phyloP scores from a whole-genome alignment of 2,888 invertebrate genomes.

The Podotricha telesiphe region DNA sequence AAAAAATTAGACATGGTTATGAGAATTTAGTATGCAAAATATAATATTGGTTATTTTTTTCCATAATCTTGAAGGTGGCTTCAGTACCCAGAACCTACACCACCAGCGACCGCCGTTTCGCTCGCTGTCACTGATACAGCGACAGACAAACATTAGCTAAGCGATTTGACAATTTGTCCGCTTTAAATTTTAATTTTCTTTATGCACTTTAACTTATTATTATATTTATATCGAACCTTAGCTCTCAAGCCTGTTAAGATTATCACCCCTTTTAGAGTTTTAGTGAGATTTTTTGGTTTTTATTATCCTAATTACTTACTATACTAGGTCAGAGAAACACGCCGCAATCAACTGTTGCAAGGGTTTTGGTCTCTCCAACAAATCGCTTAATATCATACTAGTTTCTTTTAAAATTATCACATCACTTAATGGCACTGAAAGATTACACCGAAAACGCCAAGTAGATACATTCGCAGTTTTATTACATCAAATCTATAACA shows the following conservation, averaged over 20 bases:
- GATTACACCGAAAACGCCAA: conserved; percentile 1
- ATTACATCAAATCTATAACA: conserved; percentile 6
- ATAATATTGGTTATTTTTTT: background rate
- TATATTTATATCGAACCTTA: background rate
- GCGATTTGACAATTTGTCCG: background rate
- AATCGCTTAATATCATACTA: too few relatives aligned
- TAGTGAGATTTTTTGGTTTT: background rate
- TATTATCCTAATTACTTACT: too few relatives aligned
- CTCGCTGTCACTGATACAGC: background rate
- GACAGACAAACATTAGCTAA: background rate
- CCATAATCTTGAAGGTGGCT: too few relatives aligned
- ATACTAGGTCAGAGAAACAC: too few relatives aligned
- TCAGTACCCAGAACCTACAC: too few relatives aligned
- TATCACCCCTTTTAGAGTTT: background rate
- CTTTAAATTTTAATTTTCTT: too few relatives aligned
- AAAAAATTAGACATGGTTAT: background rate
- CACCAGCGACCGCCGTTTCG: too few relatives aligned
- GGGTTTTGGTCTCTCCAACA: too few relatives aligned
- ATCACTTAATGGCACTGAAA: conserved; percentile 9
- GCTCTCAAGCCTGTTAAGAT: background rate
- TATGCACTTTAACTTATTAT: too few relatives aligned
- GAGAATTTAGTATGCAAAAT: background rate
- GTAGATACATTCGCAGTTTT: background rate
- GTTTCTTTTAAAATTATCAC: conserved; percentile 9
- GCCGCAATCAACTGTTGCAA: too few relatives aligned